Base-by-base conservation (phyloP, 2,113 vertebrate species). In the Triplophysa dalaica region DNA sequence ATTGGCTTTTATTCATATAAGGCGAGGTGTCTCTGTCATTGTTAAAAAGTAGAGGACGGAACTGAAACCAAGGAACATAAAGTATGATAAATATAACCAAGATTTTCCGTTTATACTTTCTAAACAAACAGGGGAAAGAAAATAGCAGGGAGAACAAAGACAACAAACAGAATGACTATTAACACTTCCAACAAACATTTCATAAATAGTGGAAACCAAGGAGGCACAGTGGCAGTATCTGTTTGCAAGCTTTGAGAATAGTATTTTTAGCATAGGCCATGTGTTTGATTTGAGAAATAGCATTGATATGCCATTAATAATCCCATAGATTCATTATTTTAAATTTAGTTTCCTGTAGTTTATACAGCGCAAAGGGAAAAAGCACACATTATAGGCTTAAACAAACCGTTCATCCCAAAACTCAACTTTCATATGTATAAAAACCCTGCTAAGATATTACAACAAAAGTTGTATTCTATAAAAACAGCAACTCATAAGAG, bases 151-250 rank as follows among this genome's bases (percentile, higher is more conserved):
- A 38, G 45, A 60, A 17, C 48, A 21, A 38, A 58, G 52, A 12
- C 58, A 72, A 72, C 69, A 72, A 73, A 61, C 70, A 74, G 54
- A 74, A 60, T 43, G 70, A 74, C 54, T 74, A 73, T 73, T 73
- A 60, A 74, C 70, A 74, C 54, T 16, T 74, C n/a, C n/a, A 43
- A 24, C 12, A 16, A 74, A 43, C 54, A 60, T n/a, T 17, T 74
- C 19, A 74, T 74, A 74, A 74, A 74, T 74, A 74, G 54, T 3
- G 29, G 54, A 74, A 43, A 43, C n/a, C 10, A 43, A 60, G 2
- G 2, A 74, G 33, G 70, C 43, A 43, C 0, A 21, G 13, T n/a
- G 16, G 60, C 54, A 41, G 33, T 17, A 22, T 24, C 33, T 13
- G 11, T 72, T 60, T 74, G 54, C 70, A 74, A 43, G 54, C 10